These are phyloP conservation scores for Peucedramus taeniatus DNA, from an alignment of 2,113 vertebrate species.

Conservation along the genomic window DNA sequence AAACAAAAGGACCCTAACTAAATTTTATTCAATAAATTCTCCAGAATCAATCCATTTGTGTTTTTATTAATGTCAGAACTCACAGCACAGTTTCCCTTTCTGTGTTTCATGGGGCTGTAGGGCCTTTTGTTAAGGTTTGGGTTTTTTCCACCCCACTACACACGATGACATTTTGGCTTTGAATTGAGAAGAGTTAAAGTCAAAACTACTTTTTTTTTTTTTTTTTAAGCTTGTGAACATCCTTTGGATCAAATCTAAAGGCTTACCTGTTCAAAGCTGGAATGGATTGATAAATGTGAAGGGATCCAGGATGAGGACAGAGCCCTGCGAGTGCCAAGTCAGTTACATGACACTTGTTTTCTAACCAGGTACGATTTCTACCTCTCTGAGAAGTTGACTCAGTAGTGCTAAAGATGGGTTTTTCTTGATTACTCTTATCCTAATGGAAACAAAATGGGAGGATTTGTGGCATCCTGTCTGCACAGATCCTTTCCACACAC, in stretches of 20 bases:
- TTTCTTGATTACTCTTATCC: background rate
- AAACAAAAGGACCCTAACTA: slow-evolving; percentile 3
- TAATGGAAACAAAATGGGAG: background rate
- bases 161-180: background rate
- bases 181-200: background rate
- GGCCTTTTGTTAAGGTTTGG: background rate
- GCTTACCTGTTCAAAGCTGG: background rate
- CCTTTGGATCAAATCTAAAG: background rate
- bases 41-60: slow-evolving; percentile 30
- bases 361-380: background rate
- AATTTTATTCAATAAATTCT: slow-evolving; percentile 47
- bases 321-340: background rate
- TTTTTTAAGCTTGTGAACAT: background rate
- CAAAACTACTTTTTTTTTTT: background rate
- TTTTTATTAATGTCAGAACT: slow-evolving; percentile 38
- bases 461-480: background rate
- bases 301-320: background rate
- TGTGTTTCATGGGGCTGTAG: background rate
- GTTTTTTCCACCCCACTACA: background rate
- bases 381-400: background rate
- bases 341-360: background rate
- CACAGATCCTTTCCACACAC: background rate
- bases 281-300: background rate
- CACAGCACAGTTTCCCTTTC: background rate
- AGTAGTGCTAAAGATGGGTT: background rate